Base-by-base conservation (phyloP, 1,140 invertebrate species). In the Venturia canescens region DNA sequence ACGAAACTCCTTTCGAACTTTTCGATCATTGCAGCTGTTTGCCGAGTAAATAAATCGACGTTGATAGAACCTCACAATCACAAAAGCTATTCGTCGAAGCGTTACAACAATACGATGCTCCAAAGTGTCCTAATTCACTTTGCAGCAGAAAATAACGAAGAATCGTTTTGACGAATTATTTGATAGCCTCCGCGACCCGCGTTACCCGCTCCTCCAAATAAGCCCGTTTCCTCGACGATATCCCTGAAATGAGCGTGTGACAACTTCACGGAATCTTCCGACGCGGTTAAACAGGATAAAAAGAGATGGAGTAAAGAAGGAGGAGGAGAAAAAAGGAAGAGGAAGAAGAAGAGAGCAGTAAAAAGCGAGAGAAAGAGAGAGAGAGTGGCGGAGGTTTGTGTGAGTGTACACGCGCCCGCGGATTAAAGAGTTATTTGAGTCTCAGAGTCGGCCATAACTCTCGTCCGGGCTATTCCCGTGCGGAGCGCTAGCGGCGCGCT, bases 391-490 rank as follows among this genome's bases (percentile, higher is more conserved):
- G 82, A 85, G 82, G 84, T 82, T 57, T 84, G 83, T 81, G 84
- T 69, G 66, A 69, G 85, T 80, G 84, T 84, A 87, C 88, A 87
- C 86, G 85, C 86, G 84, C 82, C 87, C 86, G 88, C 86, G 90
- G 88, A 92, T 92, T 92, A 91, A 91, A 92, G 91, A 92, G 91
- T 92, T 92, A 92, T 92, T 92, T 91, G 90, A 91, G 90, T 91
- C 90, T 86, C 89, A 82, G 89, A 89, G 89, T 88, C 90, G 86
- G 90, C 91, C 90, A 92, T 92, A 92, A 92, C 84, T 92, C 90
- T 91, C 89, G 77, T 50, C 84, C 79, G 83, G 86, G 88, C 89
- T 92, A 91, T 92, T 91, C 90, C 88, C 89, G 89, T 91, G 89
- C 86, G 85, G 85, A 60, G 38, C 53, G 75, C 70, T 69, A 69